These are phyloP conservation scores for Thunnus maccoyii DNA, from an alignment of 2,113 vertebrate genomes.

Conservation along the genomic window DNA sequence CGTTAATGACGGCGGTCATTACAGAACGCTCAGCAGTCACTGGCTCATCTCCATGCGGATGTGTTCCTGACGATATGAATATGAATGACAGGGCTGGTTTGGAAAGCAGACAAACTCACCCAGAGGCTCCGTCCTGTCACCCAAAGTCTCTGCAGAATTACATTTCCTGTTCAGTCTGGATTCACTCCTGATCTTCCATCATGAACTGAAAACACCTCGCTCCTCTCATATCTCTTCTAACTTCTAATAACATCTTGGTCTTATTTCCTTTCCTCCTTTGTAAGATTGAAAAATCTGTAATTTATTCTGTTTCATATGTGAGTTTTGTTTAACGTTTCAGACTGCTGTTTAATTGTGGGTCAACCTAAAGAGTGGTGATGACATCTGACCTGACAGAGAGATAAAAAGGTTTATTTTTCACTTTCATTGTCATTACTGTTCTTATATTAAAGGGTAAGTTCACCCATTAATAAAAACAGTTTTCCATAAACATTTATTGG, in stretches of 20 bases:
- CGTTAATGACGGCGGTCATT: slow-evolving; percentile 54
- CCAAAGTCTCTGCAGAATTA: not conserved
- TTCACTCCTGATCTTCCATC: slow-evolving; percentile 7
- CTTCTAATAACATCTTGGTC: slow-evolving; percentile 30
- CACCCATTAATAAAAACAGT: too few relatives aligned
- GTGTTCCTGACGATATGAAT: slow-evolving; percentile 34
- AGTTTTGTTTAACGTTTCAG: too few relatives aligned
- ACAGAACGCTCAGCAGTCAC: slow-evolving; percentile 6
- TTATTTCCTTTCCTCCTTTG: not conserved
- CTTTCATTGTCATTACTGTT: not conserved
- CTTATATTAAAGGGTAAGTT: not conserved
- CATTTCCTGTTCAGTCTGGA: not conserved
- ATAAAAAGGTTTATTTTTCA: not conserved
- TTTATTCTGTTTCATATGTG: too few relatives aligned
- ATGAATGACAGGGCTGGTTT: slow-evolving; percentile 27
- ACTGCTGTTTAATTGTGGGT: too few relatives aligned
- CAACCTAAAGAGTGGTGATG: too few relatives aligned
- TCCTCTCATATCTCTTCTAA: not conserved
- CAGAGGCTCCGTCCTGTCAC: slow-evolving; percentile 4
- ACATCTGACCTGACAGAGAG: too few relatives aligned
- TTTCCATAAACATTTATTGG: too few relatives aligned
- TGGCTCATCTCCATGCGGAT: slow-evolving; percentile 10
- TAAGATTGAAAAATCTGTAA: too few relatives aligned
- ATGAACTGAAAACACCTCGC: not conserved
- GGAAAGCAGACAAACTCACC: slow-evolving; percentile 10